Evolutionary conservation across 2,888 invertebrate species (phyloP).

Genomic region (Noctua comes): DNA sequence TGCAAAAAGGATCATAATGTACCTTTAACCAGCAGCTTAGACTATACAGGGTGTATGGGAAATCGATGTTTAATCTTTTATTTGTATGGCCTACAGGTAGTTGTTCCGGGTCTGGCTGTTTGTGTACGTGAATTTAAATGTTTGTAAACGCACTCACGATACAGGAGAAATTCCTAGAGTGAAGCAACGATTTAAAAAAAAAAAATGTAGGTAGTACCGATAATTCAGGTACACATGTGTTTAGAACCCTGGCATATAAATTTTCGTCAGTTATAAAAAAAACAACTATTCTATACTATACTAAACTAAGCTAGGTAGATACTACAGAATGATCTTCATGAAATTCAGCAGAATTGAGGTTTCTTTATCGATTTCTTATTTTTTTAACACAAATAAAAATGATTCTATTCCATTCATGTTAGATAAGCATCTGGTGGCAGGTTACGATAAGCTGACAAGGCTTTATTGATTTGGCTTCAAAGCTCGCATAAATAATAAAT

Average conservation of each 20-base stretch:
- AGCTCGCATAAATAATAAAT: slow-evolving; percentile 31
- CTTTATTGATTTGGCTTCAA: slow-evolving; percentile 43
- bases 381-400: neutral
- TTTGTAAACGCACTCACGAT: too few species aligned
- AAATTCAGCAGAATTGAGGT: neutral
- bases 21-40: neutral
- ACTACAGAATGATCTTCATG: neutral
- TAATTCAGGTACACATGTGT: neutral
- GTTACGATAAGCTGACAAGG: slow-evolving; percentile 34
- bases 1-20: neutral
- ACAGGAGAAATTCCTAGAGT: too few species aligned
- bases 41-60: neutral
- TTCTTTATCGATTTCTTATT: neutral
- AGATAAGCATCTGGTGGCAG: slow-evolving; percentile 40
- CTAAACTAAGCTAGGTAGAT: neutral
- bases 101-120: too few species aligned
- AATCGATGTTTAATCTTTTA: too few species aligned
- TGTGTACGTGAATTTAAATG: too few species aligned
- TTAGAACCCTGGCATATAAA: neutral
- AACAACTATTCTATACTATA: neutral
- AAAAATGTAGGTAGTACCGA: neutral
- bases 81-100: too few species aligned
- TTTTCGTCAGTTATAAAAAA: neutral
- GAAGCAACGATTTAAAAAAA: too few species aligned
- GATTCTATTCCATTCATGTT: slow-evolving; percentile 7